A percentile compares a stretch with the other conserved stretches of the same genome.
Evolutionary conservation across 53 echinoderm and acorn worm genomes (phyloP).

Genomic region (Henricia sp.): DNA sequence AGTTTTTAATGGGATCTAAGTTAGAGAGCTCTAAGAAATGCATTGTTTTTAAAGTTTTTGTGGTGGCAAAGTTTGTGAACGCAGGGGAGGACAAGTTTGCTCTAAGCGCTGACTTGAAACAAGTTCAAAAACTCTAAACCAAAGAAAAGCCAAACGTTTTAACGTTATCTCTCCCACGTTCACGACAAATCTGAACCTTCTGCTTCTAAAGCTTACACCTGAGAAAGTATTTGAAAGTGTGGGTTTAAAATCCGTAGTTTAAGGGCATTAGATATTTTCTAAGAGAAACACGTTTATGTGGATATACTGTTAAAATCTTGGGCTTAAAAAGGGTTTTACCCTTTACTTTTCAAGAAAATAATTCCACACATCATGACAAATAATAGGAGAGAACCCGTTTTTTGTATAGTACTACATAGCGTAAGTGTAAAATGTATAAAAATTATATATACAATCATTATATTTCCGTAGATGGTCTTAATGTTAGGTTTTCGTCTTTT

Average conservation of each 20-base stretch:
- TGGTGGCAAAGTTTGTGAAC: no score
- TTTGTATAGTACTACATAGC: slow-evolving; percentile 63
- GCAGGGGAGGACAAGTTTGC: not conserved
- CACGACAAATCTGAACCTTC: not conserved
- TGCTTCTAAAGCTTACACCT: slow-evolving; percentile 28
- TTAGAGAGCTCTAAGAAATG: no score
- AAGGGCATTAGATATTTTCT: no score
- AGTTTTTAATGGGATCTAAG: no score
- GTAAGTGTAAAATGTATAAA: slow-evolving; percentile 38
- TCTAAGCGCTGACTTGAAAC: not conserved
- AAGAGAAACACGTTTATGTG: no score
- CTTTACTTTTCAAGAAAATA: no score
- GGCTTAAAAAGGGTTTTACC: no score
- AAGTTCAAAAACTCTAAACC: not conserved
- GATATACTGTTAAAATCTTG: no score
- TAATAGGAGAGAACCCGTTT: not conserved
- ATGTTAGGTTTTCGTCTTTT: slow-evolving; percentile 17
- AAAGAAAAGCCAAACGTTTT: slow-evolving; percentile 52
- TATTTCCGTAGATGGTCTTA: slow-evolving; percentile 49
- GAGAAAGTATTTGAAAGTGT: no score
- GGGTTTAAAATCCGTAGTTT: no score
- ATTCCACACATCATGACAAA: no score
- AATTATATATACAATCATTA: slow-evolving; percentile 46
- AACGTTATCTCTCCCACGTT: slow-evolving; percentile 12
- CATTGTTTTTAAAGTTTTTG: no score